Evolutionary conservation across 1,140 invertebrate genomes (phyloP).

Genomic region (Drosophila kurseongensis): DNA sequence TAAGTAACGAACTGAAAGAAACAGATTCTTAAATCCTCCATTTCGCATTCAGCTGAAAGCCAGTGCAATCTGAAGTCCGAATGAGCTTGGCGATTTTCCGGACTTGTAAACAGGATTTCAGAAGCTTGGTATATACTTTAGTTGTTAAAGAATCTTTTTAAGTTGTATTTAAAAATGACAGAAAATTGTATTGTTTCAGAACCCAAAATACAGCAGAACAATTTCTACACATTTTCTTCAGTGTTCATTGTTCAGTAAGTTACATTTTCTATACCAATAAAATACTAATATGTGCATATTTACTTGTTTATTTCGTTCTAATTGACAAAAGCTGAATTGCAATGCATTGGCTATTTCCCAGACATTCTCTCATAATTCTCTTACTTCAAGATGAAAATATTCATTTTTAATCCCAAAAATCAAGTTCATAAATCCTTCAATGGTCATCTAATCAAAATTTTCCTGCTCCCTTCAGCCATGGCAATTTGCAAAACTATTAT

Average conservation of each 20-base stretch:
- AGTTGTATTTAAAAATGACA: too few species aligned
- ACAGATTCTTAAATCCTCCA: conserved; percentile 19
- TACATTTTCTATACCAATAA: too few species aligned
- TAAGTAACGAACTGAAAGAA: conserved; percentile 7
- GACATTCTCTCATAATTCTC: neutral
- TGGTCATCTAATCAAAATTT: conserved; percentile 7
- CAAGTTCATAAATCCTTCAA: conserved; percentile 30
- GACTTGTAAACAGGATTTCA: conserved; percentile 17
- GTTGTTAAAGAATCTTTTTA: neutral
- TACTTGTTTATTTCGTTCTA: neutral
- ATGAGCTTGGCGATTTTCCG: conserved; percentile 3
- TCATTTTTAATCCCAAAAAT: conserved; percentile 16
- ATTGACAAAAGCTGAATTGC: neutral
- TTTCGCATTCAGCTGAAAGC: conserved; percentile 10
- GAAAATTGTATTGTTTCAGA: too few species aligned
- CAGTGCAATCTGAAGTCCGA: conserved; percentile 1
- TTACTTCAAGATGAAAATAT: neutral
- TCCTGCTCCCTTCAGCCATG: conserved; percentile 2
- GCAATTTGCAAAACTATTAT: conserved; percentile 29
- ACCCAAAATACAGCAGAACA: too few species aligned
- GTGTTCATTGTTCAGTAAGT: too few species aligned
- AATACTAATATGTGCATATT: neutral
- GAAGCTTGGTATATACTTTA: neutral
- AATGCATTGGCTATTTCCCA: neutral
- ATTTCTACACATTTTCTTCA: too few species aligned